Conservation (phyloP, 2,888 invertebrate species). For the Cyaniris semiargus region DNA sequence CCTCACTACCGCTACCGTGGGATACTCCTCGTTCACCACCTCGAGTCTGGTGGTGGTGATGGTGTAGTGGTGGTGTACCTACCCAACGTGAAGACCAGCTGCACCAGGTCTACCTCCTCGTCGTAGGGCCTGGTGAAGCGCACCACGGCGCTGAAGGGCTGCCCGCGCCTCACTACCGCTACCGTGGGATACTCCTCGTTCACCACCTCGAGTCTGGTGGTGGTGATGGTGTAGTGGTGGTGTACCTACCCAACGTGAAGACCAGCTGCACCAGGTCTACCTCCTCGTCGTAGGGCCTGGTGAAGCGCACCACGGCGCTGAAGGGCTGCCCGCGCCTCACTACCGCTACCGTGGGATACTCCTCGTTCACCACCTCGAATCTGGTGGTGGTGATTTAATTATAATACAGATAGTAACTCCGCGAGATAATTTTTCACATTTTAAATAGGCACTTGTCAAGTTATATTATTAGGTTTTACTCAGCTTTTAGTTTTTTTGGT, state of each 20-base stretch:
- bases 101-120: constrained; percentile 82
- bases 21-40: constrained; percentile 81
- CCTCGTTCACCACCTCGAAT: constrained; percentile 85
- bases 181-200: constrained; percentile 82
- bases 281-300: constrained; percentile 80
- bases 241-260: constrained; percentile 82
- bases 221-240: no score
- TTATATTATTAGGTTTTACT: no score
- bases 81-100: constrained; percentile 85
- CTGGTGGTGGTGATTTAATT: constrained; percentile 49
- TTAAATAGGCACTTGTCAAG: no score
- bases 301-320: constrained; percentile 83
- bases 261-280: constrained; percentile 84
- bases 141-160: constrained; percentile 85
- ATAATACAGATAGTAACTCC: neutral
- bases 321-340: constrained; percentile 87
- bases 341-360: constrained; percentile 81
- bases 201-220: no score
- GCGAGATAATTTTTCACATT: neutral
- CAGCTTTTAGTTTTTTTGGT: no score
- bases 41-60: no score
- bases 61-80: constrained; percentile 44
- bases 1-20: constrained; percentile 84
- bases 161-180: constrained; percentile 86
- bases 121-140: constrained; percentile 83